Percentiles rank a stretch among this genome's conserved stretches.
Evolutionary conservation across 2,888 invertebrate genomes (phyloP).

Genomic region (Xestobium rufovillosum): DNA sequence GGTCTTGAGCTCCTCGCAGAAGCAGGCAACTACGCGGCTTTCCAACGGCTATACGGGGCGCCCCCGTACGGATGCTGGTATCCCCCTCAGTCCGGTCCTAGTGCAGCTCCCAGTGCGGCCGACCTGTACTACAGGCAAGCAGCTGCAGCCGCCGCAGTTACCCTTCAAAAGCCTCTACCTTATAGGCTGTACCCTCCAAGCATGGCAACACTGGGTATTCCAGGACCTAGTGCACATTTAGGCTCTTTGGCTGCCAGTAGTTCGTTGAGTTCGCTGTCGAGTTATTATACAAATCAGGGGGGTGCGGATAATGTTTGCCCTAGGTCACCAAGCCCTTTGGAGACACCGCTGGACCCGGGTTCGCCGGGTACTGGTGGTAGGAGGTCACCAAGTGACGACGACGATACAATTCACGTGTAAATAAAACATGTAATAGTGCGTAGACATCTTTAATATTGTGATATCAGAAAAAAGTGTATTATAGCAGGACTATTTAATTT

Average conservation of each 20-base stretch:
- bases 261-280: slow-evolving; percentile 50
- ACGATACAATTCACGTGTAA: slow-evolving; percentile 57
- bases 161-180: slow-evolving; percentile 82
- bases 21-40: slow-evolving; percentile 97
- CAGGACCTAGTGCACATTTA: slow-evolving; percentile 61
- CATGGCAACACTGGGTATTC: slow-evolving; percentile 55
- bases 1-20: slow-evolving; percentile 94
- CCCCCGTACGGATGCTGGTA: slow-evolving; percentile 63
- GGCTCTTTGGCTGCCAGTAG: slow-evolving; percentile 63
- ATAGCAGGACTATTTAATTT: slow-evolving; percentile 38
- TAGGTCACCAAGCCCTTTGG: slow-evolving; percentile 38
- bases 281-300: slow-evolving; percentile 50
- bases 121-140: slow-evolving; percentile 80
- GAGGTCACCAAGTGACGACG: slow-evolving; percentile 49
- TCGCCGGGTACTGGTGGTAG: slow-evolving; percentile 48
- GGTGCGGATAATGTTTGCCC: slow-evolving; percentile 48
- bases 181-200: slow-evolving; percentile 59
- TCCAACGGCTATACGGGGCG: slow-evolving; percentile 85
- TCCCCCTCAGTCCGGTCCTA: slow-evolving; percentile 49
- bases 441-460: slow-evolving; percentile 29
- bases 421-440: slow-evolving; percentile 9
- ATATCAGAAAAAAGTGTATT: slow-evolving; percentile 34
- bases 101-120: slow-evolving; percentile 57
- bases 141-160: slow-evolving; percentile 61
- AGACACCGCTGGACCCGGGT: slow-evolving; percentile 55